Evolutionary conservation across 2,113 vertebrate genomes (phyloP), one percentile per base, ranked within the genome.

Genomic region (Ariopsis seemanni): DNA sequence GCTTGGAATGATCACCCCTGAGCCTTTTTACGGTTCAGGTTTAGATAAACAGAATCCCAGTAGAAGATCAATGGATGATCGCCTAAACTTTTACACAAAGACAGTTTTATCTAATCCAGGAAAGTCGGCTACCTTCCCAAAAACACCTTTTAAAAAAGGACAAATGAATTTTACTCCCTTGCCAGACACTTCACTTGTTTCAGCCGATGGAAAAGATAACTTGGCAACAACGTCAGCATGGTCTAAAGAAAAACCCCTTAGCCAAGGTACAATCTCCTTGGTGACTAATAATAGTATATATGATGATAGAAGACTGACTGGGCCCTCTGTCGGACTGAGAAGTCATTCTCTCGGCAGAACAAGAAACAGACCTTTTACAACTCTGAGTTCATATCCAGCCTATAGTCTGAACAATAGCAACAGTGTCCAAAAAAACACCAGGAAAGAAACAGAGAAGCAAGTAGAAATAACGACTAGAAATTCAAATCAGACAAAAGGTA

Each of bases 321-420:
- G 58, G 30, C 85, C 63, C 18, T 80, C 60, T 3, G 15, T 67
- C 27, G 91, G 90, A 18, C 18, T 71, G 9, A 85, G 89, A 42
- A 93, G 91, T 12, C 87, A 34, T 81, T 95, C 94, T 80, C 88
- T 94, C 89, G 94, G 94, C 69, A 91, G 93, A 90, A 86, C 71
- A 7, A 91, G 89, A 50, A 92, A 90, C 62, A 93, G 84, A 50
- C 48, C 75, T 85, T 88, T 91, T 27, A 0, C 27, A n/a, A 12
- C 65, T 84, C 12, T 18, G 20, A 60, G 42, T 34, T 55, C 34
- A n/a, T 65, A 6, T 81, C 27, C 30, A 17, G 85, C 48, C 10
- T n/a, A 18, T 50, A 42, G 48, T 42, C 52, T 55, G 55, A 83
- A 5, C n/a, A 42, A 74, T 11, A 69, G n/a, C 12, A 20, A 52